Percentiles rank a stretch among this genome's conserved stretches.
phyloP scores from a whole-genome alignment of 2,113 vertebrate genomes.

The cattle (Bos taurus) region DNA sequence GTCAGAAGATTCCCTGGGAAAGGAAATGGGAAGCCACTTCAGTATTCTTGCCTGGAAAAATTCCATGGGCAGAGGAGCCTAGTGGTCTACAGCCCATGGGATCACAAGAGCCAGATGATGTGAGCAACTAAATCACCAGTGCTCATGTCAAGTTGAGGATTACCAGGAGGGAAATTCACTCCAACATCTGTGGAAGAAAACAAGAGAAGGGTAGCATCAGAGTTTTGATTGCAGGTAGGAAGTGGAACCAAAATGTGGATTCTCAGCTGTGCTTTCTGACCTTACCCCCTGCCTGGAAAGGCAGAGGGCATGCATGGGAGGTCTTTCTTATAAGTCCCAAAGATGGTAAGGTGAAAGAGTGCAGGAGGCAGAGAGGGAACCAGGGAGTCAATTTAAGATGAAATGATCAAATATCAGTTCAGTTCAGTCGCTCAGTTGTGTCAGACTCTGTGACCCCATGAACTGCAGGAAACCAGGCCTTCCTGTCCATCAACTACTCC shows the following conservation, averaged over 20 bases:
- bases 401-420: neutral
- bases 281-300: neutral
- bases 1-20: neutral
- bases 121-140: neutral
- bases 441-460: neutral
- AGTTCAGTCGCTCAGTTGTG: neutral
- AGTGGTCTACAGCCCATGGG: neutral
- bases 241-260: neutral
- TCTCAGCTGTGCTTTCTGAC: neutral
- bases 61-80: neutral
- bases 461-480: neutral
- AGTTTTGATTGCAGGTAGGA: neutral
- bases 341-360: too few species aligned
- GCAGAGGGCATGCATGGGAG: rapidly evolving
- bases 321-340: neutral
- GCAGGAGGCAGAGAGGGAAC: neutral
- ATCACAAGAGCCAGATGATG: neutral
- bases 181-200: neutral
- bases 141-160: neutral
- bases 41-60: neutral
- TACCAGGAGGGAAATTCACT: neutral
- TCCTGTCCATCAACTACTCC: neutral
- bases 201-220: neutral
- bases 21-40: neutral
- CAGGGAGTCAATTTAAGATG: neutral